Percentiles rank a stretch among this genome's conserved stretches.
phyloP scores from a whole-genome alignment of 1,140 invertebrate genomes.

The Conus betulinus region DNA sequence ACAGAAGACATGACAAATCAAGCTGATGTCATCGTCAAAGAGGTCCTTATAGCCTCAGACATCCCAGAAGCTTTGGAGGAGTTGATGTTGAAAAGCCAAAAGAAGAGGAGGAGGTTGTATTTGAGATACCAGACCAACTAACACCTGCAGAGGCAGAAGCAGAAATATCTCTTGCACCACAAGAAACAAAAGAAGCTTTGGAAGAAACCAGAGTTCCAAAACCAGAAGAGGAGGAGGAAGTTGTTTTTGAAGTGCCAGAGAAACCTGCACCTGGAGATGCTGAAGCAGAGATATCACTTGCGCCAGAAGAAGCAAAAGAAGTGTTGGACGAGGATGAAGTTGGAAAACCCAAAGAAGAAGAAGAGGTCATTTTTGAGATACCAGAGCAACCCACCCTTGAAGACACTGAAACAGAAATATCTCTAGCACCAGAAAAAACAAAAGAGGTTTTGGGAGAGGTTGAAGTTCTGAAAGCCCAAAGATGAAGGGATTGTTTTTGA shows the following conservation, averaged over 20 bases:
- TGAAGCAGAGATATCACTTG: slow-evolving; percentile 28
- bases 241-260: slow-evolving; percentile 15
- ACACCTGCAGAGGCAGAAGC: slow-evolving; percentile 40
- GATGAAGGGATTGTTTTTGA: too few relatives aligned
- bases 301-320: background rate
- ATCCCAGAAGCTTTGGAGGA: background rate
- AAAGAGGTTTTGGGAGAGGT: too few relatives aligned
- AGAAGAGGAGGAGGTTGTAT: slow-evolving; percentile 44
- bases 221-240: slow-evolving; percentile 30
- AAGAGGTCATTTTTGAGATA: slow-evolving; percentile 11
- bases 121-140: slow-evolving; percentile 14
- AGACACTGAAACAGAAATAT: too few relatives aligned
- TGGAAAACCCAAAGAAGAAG: slow-evolving; percentile 30
- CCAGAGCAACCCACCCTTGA: too few relatives aligned
- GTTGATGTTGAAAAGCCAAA: slow-evolving; percentile 36
- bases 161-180: slow-evolving; percentile 18
- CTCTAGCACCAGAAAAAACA: too few relatives aligned
- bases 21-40: slow-evolving; percentile 35
- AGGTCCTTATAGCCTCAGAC: slow-evolving; percentile 27
- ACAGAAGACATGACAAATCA: background rate
- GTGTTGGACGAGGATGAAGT: slow-evolving; percentile 8
- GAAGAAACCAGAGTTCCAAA: slow-evolving; percentile 40
- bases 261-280: slow-evolving; percentile 39
- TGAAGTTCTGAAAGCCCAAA: too few relatives aligned
- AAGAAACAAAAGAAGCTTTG: slow-evolving; percentile 39